Evolutionary conservation across 2,888 invertebrate genomes (phyloP).

Genomic region (Harmothoe impar): DNA sequence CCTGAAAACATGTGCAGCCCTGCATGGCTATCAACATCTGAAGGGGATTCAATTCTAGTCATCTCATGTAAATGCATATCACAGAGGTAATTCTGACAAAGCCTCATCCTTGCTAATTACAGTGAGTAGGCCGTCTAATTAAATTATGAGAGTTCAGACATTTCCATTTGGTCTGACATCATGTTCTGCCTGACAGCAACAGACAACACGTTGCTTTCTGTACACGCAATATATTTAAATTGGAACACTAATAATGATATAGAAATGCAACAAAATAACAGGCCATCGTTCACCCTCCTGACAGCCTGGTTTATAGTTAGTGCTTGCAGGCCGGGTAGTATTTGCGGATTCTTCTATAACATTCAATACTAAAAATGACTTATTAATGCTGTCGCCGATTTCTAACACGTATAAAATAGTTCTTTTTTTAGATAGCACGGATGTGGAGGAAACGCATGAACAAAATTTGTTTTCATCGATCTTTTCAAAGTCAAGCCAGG

Average conservation of each 20-base stretch:
- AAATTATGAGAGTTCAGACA: neutral
- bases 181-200: neutral
- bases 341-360: neutral
- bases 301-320: too few species aligned
- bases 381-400: neutral
- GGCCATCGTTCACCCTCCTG: too few species aligned
- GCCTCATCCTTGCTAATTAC: neutral
- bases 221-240: neutral
- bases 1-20: neutral
- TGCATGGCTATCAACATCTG: neutral
- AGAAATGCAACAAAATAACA: neutral
- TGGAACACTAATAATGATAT: neutral
- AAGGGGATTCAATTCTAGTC: neutral
- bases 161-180: neutral
- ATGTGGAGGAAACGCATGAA: neutral
- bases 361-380: neutral
- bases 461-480: constrained; percentile 44
- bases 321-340: neutral
- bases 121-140: neutral
- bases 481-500: constrained; percentile 45
- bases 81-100: neutral
- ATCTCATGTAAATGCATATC: constrained; percentile 43
- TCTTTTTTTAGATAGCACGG: neutral
- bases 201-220: neutral
- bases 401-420: neutral